These are phyloP conservation scores for Escarpia spicata DNA, from an alignment of 2,888 invertebrate genomes.

Conservation along the genomic window DNA sequence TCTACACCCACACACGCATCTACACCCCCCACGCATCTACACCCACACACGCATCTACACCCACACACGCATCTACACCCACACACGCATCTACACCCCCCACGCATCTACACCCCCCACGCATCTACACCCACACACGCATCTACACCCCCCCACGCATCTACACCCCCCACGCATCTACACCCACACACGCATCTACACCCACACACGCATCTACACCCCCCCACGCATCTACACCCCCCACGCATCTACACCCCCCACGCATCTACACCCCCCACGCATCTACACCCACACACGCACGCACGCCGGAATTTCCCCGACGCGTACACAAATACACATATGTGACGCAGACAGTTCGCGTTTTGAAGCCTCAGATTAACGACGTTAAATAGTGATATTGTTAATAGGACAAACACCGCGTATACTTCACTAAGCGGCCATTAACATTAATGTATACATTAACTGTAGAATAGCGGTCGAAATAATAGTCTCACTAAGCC, in stretches of 20 bases:
- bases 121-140: not conserved
- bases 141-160: too few relatives aligned
- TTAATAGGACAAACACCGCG: not conserved
- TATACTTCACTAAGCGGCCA: not conserved
- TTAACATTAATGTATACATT: not conserved
- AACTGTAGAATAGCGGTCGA: not conserved
- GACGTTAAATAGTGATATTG: not conserved
- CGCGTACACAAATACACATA: not conserved
- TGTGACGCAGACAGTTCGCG: not conserved
- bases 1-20: not conserved
- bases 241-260: not conserved
- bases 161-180: not conserved
- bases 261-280: not conserved
- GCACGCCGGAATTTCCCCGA: not conserved
- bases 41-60: not conserved
- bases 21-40: not conserved
- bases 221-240: not conserved
- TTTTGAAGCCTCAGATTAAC: not conserved
- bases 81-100: too few relatives aligned
- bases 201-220: too few relatives aligned
- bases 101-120: too few relatives aligned
- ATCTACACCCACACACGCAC: not conserved
- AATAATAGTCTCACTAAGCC: not conserved
- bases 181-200: not conserved
- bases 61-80: not conserved